Evolutionary conservation across 1,140 invertebrate genomes (phyloP).

Genomic region (Zelostemma sp.): DNA sequence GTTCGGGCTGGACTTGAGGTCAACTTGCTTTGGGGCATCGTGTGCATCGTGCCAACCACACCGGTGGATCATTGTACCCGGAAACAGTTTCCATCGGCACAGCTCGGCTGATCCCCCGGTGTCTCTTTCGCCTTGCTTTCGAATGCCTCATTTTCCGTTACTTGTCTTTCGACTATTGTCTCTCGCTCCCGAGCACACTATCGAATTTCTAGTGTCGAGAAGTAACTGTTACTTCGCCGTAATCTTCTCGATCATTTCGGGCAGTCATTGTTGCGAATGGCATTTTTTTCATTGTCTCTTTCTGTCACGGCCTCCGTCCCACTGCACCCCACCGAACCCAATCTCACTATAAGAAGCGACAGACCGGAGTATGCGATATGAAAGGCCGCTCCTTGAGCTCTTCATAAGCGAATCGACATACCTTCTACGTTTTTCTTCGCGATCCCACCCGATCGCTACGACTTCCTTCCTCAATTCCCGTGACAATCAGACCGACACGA

Average conservation of each 20-base stretch:
- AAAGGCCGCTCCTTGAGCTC: slow-evolving; percentile 10
- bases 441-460: slow-evolving; percentile 14
- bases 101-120: slow-evolving; percentile 23
- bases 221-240: slow-evolving; percentile 9
- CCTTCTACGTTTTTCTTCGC: slow-evolving; percentile 13
- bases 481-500: slow-evolving; percentile 49
- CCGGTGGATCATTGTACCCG: slow-evolving; percentile 62
- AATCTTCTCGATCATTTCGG: slow-evolving; percentile 7
- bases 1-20: slow-evolving; percentile 53
- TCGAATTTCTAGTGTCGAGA: slow-evolving; percentile 24
- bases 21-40: slow-evolving; percentile 69
- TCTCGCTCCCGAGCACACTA: slow-evolving; percentile 29
- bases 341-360: no score
- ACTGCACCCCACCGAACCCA: no score
- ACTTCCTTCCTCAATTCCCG: slow-evolving; percentile 55
- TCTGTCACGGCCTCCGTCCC: neutral
- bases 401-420: slow-evolving; percentile 2
- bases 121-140: slow-evolving; percentile 40
- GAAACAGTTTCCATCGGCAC: slow-evolving; percentile 56
- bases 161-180: slow-evolving; percentile 33
- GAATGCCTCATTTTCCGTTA: slow-evolving; percentile 45
- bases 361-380: neutral
- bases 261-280: slow-evolving; percentile 7
- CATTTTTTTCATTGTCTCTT: neutral
- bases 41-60: slow-evolving; percentile 62